Base-by-base conservation (phyloP, 2,113 vertebrate genomes). In the Charina bottae region DNA sequence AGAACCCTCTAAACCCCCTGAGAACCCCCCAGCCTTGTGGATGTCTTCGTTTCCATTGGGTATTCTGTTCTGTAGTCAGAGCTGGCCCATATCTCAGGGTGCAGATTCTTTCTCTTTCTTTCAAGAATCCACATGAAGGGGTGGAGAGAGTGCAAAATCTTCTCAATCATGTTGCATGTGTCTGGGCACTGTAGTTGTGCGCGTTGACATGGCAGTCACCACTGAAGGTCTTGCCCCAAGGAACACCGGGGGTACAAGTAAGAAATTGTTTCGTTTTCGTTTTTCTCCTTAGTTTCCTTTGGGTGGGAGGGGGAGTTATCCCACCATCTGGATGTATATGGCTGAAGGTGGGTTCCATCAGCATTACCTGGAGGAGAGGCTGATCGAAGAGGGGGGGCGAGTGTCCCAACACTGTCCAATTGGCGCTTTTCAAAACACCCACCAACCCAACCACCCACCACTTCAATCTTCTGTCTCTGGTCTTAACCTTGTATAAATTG, bases 111-210 rank as follows among this genome's bases (percentile, higher is more conserved):
- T 55, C 85, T 91, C 84, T 88, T 89, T 85, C 58, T 85, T 85
- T 90, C n/a, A 26, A 83, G 42, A 83, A 93, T 37, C 91, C 91
- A 92, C 89, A 37, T 12, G 0, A 87, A 88, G 83, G 46, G 62
- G 89, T 93, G 9, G 49, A 60, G 72, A 93, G 93, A 94, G 95
- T 96, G 87, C 68, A 88, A 19, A 93, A 90, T 49, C 90, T 92
- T 26, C 33, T 56, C 28, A 59, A 1, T 56, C 89, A 84, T 85
- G 28, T 93, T 93, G 96, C 96, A 95, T 96, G 96, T 89, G 21
- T 19, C 95, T 93, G 88, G 68, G 92, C 92, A 85, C 92, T 85
- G 85, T 86, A 91, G 84, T 62, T 85, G 88, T n/a, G 6, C 85
- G 93, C 92, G 54, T 93, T 88, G 23, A 53, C 92, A 53, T 62